Percentiles rank a stretch among this genome's conserved stretches.
Evolutionary conservation across 2,113 vertebrate species (phyloP).

Genomic region (Ondatra zibethicus): DNA sequence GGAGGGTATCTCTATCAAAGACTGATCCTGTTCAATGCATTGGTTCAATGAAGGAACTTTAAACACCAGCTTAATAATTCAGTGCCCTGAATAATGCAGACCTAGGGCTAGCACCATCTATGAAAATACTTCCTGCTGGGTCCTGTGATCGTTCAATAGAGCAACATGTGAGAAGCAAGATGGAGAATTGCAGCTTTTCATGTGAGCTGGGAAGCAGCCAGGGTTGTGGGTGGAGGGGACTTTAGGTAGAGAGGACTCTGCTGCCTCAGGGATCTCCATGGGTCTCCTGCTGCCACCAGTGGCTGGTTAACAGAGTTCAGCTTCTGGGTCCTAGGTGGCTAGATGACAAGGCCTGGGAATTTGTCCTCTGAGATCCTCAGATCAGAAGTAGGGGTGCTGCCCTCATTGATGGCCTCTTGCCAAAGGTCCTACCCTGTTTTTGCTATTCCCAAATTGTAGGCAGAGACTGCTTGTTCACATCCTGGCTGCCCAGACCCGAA

Average conservation of each 20-base stretch:
- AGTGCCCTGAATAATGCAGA: neutral
- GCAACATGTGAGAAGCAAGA: rapidly evolving
- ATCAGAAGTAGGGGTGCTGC: neutral
- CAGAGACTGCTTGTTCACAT: too few relatives aligned
- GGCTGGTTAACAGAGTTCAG: too few relatives aligned
- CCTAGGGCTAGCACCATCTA: rapidly evolving
- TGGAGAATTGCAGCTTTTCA: rapidly evolving
- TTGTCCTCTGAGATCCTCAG: neutral
- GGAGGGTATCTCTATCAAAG: neutral
- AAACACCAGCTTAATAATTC: neutral
- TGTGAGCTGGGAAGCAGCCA: neutral
- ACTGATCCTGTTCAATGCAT: neutral
- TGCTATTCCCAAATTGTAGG: neutral
- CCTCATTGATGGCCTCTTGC: neutral
- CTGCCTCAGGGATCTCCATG: neutral
- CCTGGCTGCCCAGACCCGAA: too few relatives aligned
- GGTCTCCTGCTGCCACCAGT: neutral
- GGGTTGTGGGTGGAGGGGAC: neutral
- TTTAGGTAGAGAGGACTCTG: neutral
- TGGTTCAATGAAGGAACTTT: neutral
- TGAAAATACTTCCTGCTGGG: neutral
- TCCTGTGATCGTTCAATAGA: neutral
- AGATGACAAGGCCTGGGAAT: neutral
- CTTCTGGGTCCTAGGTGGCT: neutral
- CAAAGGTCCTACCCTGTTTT: neutral